Evolutionary conservation across 2,113 vertebrate species (phyloP).

Genomic region (Poeciliopsis occidentalis): DNA sequence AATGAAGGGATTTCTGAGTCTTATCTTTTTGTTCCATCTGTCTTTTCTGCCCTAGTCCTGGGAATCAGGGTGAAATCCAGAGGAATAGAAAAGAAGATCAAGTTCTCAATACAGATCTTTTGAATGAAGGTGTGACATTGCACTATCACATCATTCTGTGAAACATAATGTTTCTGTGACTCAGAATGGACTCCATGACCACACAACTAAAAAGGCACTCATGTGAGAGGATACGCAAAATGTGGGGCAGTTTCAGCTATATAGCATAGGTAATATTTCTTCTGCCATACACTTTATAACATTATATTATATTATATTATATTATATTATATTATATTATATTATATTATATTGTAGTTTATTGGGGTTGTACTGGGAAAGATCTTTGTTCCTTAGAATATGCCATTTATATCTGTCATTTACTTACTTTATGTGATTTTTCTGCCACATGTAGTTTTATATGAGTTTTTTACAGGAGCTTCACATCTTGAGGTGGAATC

Average conservation of each 20-base stretch:
- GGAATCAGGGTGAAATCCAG: constrained; percentile 37
- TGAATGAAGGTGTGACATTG: constrained; percentile 51
- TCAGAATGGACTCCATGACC: constrained; percentile 41
- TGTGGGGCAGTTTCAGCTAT: constrained; percentile 32
- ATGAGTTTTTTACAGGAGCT: too few relatives aligned
- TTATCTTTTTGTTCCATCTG: constrained; percentile 41
- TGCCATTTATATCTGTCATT: too few relatives aligned
- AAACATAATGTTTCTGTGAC: constrained; percentile 50
- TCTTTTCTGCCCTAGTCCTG: constrained; percentile 18
- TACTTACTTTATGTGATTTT: too few relatives aligned
- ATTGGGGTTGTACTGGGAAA: too few relatives aligned
- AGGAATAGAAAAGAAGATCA: constrained; percentile 41
- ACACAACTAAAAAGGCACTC: constrained; percentile 41
- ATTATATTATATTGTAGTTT: too few relatives aligned
- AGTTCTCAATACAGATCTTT: constrained; percentile 37
- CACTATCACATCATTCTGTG: constrained; percentile 41
- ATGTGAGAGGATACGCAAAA: constrained; percentile 19
- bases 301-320: too few relatives aligned
- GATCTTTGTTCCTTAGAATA: too few relatives aligned
- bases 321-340: too few relatives aligned
- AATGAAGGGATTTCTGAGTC: constrained; percentile 48
- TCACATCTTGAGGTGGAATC: too few relatives aligned
- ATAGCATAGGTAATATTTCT: constrained; percentile 41
- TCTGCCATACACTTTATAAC: too few relatives aligned
- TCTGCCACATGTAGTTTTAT: too few relatives aligned